Evolutionary conservation across 1,140 invertebrate species (phyloP).

Genomic region (Zaprionus davidi): DNA sequence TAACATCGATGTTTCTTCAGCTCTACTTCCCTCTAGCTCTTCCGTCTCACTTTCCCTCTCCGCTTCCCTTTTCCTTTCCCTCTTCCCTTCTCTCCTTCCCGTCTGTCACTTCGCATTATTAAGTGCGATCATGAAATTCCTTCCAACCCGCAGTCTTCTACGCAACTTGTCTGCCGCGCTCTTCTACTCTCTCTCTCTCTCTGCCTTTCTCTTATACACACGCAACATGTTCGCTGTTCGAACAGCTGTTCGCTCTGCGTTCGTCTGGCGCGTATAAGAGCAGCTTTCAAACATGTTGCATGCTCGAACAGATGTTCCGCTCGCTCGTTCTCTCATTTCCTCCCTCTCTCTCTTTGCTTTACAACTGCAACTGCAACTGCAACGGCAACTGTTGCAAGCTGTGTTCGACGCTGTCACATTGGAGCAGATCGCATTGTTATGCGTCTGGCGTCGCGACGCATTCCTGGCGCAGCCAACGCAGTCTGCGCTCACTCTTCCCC

Average conservation of each 20-base stretch:
- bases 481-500: neutral
- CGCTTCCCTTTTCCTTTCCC: neutral
- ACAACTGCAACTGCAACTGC: conserved; percentile 27
- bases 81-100: neutral
- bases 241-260: conserved; percentile 58
- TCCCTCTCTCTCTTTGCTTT: conserved; percentile 8
- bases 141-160: conserved; percentile 12
- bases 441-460: conserved; percentile 66
- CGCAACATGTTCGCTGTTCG: conserved; percentile 55
- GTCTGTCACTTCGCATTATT: conserved; percentile 13
- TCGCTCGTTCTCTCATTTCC: neutral
- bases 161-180: neutral
- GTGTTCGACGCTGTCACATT: conserved; percentile 8
- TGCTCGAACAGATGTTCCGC: conserved; percentile 34
- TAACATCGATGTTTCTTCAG: too few species aligned
- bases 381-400: conserved; percentile 26
- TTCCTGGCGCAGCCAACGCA: conserved; percentile 30
- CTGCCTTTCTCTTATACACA: conserved; percentile 47
- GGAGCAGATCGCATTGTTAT: conserved; percentile 64
- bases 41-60: too few species aligned
- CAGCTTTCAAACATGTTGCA: conserved; percentile 54
- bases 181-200: conserved; percentile 41
- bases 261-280: conserved; percentile 56
- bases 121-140: conserved; percentile 48
- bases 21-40: too few species aligned